Base-by-base conservation (phyloP, 2,797 vertebrate species). In the Pangasius mekongensis region DNA sequence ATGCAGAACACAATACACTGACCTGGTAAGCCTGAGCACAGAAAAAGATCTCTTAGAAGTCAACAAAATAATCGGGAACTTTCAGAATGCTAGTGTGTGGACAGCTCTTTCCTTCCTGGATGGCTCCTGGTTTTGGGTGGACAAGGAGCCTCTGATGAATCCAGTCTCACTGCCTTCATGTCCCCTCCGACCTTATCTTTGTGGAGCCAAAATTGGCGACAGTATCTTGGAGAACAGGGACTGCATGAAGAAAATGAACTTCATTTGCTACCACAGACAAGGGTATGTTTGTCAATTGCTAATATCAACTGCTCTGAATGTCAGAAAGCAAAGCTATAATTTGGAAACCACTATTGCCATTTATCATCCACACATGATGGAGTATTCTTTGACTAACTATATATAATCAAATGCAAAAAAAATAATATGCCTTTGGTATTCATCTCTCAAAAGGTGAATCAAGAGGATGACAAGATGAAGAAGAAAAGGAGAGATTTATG, bases 1-100 rank as follows among this genome's bases (percentile, higher is more conserved):
- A 60, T 89, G 88, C 85, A 83, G 88, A 47, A 58, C n/a, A 5
- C 39, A 69, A 16, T 86, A 89, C 85, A 86, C 69, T 69, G 88
- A 89, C 20, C 88, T 89, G 88, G 52, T 76, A 9, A 87, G 88
- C 33, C 71, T 89, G 80, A 52, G 14, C 81, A 87, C 80, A 71
- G 71, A 33, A 0, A 78, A 0, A 20, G 85, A 89, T 84, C 20
- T 87, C 0, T 20, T 89, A 10, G 20, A 20, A 20, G 85, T 62
- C 52, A 84, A 78, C 18, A 52, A 52, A 1, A 30, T 22, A 11
- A 49, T 6, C 2, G 7, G 7, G 6, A 49, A 58, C 2, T 10
- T 73, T 43, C 27, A 30, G 14, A 62, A 73, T 18, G 30, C 5
- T 14, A 43, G 6, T 22, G 13, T 78, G 30, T 89, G 85, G 85